phyloP scores from a whole-genome alignment of 2,797 vertebrate species.

The Serranus cabrilla region DNA sequence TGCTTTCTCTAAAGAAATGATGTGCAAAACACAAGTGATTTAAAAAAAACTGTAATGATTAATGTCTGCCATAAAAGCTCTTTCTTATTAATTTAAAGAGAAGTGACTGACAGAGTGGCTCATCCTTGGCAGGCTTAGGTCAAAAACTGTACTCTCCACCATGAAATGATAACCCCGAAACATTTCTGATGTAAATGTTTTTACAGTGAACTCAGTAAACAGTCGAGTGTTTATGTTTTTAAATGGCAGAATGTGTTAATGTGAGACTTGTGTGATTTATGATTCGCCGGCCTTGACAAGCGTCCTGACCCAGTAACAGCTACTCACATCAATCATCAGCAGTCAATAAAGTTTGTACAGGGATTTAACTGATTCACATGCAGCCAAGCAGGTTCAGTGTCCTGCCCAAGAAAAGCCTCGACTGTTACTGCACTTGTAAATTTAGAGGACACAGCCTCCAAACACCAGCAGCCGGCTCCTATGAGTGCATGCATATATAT shows the following conservation, averaged over 20 bases:
- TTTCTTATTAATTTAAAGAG: neutral
- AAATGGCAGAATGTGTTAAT: neutral
- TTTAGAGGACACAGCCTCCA: conserved; percentile 17
- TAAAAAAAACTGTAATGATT: neutral
- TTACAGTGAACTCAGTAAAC: neutral
- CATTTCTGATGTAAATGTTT: conserved; percentile 5
- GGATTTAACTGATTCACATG: conserved; percentile 19
- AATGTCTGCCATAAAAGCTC: neutral
- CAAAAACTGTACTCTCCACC: neutral
- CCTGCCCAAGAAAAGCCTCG: conserved; percentile 1
- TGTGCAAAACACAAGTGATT: neutral
- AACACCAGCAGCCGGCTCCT: neutral
- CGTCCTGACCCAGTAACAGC: conserved; percentile 6
- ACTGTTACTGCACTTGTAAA: conserved; percentile 6
- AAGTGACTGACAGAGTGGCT: neutral
- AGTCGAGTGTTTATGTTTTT: neutral
- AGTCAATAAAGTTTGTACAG: conserved; percentile 10
- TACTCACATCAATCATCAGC: conserved; percentile 26
- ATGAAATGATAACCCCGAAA: conserved; percentile 12
- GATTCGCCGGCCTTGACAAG: conserved; percentile 11
- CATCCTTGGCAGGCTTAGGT: conserved; percentile 7
- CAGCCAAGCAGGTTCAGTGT: neutral
- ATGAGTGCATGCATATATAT: neutral
- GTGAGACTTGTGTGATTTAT: conserved; percentile 19
- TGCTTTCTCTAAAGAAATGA: neutral